phyloP scores from a whole-genome alignment of 2,888 invertebrate species.

The Tenthredo amoena region DNA sequence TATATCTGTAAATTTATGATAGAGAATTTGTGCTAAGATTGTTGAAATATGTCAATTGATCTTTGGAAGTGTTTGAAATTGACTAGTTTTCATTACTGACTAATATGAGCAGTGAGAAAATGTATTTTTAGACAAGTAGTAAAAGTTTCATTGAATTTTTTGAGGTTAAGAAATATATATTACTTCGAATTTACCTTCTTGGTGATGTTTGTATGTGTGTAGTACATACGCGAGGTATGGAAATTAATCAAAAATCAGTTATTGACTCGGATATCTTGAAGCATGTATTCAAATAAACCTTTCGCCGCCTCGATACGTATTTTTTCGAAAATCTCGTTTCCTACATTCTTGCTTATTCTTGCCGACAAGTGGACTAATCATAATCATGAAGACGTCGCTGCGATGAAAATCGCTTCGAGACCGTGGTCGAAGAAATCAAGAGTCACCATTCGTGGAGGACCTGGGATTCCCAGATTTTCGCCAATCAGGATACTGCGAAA shows the following conservation, averaged over 20 bases:
- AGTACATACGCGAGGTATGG: background rate
- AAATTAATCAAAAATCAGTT: background rate
- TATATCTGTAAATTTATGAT: background rate
- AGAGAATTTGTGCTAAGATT: background rate
- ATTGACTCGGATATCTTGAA: background rate
- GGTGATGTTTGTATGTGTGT: background rate
- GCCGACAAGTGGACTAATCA: background rate
- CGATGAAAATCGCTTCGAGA: background rate
- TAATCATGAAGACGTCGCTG: background rate
- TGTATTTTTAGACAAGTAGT: slow-evolving; percentile 5
- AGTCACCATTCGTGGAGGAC: background rate
- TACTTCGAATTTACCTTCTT: background rate
- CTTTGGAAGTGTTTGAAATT: background rate
- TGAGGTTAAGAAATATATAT: background rate
- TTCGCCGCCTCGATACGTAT: background rate
- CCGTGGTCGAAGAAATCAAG: background rate
- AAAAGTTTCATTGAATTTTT: background rate
- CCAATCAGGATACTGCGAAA: background rate
- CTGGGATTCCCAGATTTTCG: background rate
- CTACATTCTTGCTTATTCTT: slow-evolving; percentile 10
- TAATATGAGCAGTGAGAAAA: background rate
- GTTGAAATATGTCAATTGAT: background rate
- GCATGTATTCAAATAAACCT: background rate
- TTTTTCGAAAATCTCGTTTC: background rate
- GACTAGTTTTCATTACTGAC: background rate